Base-by-base conservation (phyloP, 1,140 invertebrate species). In the Conus betulinus region DNA sequence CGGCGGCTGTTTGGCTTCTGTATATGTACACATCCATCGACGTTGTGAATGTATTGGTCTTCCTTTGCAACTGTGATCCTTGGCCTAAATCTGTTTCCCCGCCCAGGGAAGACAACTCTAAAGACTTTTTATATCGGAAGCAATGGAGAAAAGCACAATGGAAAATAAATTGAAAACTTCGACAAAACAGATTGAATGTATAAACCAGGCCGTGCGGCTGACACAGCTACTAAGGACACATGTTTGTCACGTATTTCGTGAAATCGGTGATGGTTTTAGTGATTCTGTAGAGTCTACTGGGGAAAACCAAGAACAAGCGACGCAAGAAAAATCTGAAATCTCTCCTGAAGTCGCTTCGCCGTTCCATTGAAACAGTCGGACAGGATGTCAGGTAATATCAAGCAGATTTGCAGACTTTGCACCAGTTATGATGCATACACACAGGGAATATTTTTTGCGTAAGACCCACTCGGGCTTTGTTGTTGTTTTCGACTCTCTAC, bases 171-270 rank as follows among this genome's bases (percentile, higher is more conserved):
- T 84, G 60, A 88, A 88, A 51, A 20, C 17, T 11, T 74, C 87
- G 11, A 81, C 27, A 23, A 27, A 67, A 11, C 87, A 88, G 27
- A 88, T 88, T 20, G 87, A 88, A 74, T n/a, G 67, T 11, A 63
- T 88, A 20, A 81, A 88, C 17, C 81, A 88, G 51, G 87, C 87
- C n/a, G 39, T 88, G 0, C 57, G 67, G 17, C 60, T 76, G n/a
- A 88, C 87, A 25, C 87, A 88, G 25, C 82, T 51, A 51, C 82
- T 88, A 8, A 67, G 87, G n/a, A 84, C 87, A 39, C 81, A 88
- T 76, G 82, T 88, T 27, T 74, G 60, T 13, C 87, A 88, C 51
- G 52, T 88, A 10, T 88, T 88, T 84, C 81, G 82, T 17, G 82
- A 88, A 20, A 60, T 88, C 51, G 63, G 79, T 20, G 87, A 88